These are phyloP conservation scores for Lindbergichthys nudifrons DNA, from an alignment of 2,797 vertebrate genomes.

Conservation along the genomic window DNA sequence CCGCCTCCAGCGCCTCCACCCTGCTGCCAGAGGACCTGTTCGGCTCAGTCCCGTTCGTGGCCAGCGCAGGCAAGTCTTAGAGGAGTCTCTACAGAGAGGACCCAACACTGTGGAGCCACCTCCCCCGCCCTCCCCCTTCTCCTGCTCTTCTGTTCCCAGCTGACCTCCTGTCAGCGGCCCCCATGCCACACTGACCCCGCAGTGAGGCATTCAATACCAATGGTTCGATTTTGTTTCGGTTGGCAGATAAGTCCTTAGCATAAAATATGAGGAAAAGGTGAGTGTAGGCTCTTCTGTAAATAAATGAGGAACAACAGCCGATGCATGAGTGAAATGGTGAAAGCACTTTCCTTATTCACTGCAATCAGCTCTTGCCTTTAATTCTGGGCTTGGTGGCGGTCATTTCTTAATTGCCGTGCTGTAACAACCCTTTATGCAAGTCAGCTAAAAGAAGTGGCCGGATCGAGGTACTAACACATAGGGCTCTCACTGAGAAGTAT, in stretches of 20 bases:
- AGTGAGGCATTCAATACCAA: conserved; percentile 36
- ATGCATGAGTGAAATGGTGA: not conserved
- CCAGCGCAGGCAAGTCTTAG: conserved; percentile 97
- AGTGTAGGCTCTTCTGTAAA: not conserved
- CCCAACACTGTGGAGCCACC: conserved; percentile 76
- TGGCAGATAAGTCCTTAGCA: not conserved
- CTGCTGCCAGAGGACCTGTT: conserved; percentile 92
- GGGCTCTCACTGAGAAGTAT: not conserved
- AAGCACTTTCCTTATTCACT: conserved; percentile 10
- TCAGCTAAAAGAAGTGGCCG: not conserved
- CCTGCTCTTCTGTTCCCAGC: conserved; percentile 23
- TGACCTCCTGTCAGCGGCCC: conserved; percentile 32
- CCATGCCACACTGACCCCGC: conserved; percentile 27
- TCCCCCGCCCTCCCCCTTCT: conserved; percentile 13
- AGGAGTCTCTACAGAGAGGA: conserved; percentile 76
- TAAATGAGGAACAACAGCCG: not conserved
- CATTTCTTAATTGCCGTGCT: conserved; percentile 7
- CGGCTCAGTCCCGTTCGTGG: conserved; percentile 95
- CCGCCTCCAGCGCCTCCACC: conserved; percentile 73
- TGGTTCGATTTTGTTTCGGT: conserved; percentile 26
- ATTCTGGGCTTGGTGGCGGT: not conserved
- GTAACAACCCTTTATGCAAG: conserved; percentile 52
- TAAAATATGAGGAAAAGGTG: not conserved
- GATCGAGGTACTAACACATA: conserved; percentile 12
- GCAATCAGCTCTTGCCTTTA: conserved; percentile 17